Base-by-base conservation (phyloP, 2,888 invertebrate genomes). In the Stenodera caucasica region DNA sequence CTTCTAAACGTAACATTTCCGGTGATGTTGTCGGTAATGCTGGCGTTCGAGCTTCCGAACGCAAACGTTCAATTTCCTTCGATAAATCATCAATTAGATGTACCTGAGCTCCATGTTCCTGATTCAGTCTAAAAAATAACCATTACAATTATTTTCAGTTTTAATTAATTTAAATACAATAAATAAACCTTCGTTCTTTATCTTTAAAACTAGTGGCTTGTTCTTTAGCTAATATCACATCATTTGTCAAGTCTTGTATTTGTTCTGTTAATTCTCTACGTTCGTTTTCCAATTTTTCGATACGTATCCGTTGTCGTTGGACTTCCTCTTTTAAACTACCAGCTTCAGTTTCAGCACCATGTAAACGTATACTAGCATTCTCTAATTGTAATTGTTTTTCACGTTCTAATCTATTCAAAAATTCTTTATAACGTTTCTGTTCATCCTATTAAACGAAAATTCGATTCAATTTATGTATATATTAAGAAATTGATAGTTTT, bases 401-500 rank as follows among this genome's bases (percentile, higher is more conserved):
- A 33, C 95, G 85, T 75, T 96, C 96, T 53, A 94, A 84, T 54
- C 96, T 85, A 18, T 88, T 84, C 70, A 94, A 85, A 58, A 91
- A 85, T 72, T 97, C 96, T 64, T 92, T 88, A 76, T 92, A 90
- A 67, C 96, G 85, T 71, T 89, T 86, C 80, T 95, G 92, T 77
- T 96, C 96, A 67, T 94, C 92, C 90, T 91, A 74, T 26, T 67
- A 58, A 56, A 61, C 49, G 23, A 12, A 30, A 11, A 2, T 21
- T 21, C 49, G 8, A 4, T 14, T 5, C 50, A 21, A 23, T 49
- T n/a, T n/a, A n/a, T n/a, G n/a, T n/a, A n/a, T n/a, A n/a, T n/a
- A n/a, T n/a, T n/a, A n/a, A n/a, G n/a, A n/a, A n/a, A n/a, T n/a
- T n/a, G n/a, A n/a, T n/a, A n/a, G n/a, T n/a, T n/a, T n/a, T n/a